These are phyloP conservation scores for Thelaira solivaga DNA, from an alignment of 2,888 invertebrate genomes.

Conservation along the genomic window DNA sequence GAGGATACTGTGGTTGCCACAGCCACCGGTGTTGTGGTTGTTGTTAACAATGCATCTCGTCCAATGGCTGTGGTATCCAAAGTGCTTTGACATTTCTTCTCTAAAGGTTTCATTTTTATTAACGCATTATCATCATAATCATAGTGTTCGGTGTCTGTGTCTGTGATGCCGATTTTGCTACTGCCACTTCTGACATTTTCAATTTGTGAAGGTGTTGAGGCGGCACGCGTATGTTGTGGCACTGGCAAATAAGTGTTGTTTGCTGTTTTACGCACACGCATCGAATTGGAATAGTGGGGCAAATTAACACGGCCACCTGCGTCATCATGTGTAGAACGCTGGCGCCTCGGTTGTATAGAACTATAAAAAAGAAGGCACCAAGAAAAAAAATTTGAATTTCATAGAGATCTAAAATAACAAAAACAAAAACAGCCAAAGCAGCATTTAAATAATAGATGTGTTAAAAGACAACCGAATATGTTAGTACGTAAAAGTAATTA, in stretches of 20 bases:
- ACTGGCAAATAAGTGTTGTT: slow-evolving; percentile 73
- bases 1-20: slow-evolving; percentile 26
- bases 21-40: slow-evolving; percentile 45
- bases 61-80: slow-evolving; percentile 64
- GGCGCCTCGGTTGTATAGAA: slow-evolving; percentile 67
- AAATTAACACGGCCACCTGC: slow-evolving; percentile 64
- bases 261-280: slow-evolving; percentile 72
- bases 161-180: slow-evolving; percentile 50
- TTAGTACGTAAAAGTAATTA: slow-evolving; percentile 5
- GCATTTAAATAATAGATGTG: slow-evolving; percentile 21
- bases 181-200: slow-evolving; percentile 68
- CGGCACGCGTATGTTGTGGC: slow-evolving; percentile 75
- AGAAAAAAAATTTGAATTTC: slow-evolving; percentile 39
- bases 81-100: slow-evolving; percentile 70
- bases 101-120: slow-evolving; percentile 65
- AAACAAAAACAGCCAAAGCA: neutral
- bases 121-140: slow-evolving; percentile 59
- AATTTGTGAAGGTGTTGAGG: slow-evolving; percentile 76
- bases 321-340: slow-evolving; percentile 65
- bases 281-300: slow-evolving; percentile 74
- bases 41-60: slow-evolving; percentile 54
- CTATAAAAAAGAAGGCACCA: slow-evolving; percentile 53
- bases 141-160: slow-evolving; percentile 57
- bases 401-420: no score
- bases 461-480: slow-evolving; percentile 45